Evolutionary conservation across 1,140 invertebrate species (phyloP).

Genomic region (Trypoxylus dichotomus): DNA sequence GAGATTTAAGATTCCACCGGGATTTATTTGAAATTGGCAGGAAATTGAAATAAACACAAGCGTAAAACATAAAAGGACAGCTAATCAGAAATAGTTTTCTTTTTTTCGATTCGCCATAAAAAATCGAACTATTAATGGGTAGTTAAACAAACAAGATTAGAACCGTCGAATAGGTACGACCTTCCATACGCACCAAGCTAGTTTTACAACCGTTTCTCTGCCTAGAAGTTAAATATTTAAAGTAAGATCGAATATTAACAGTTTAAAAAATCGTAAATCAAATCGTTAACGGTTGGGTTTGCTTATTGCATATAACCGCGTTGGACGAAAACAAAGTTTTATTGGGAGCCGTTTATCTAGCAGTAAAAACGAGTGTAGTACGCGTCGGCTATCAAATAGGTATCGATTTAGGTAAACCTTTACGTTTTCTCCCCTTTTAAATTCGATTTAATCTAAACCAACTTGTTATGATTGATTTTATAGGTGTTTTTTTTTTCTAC

Average conservation of each 20-base stretch:
- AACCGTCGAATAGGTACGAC: background rate
- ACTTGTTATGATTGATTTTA: background rate
- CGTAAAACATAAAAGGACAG: background rate
- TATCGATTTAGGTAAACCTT: background rate
- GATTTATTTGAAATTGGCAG: background rate
- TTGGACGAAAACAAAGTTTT: background rate
- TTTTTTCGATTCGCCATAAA: background rate
- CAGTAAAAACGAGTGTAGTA: background rate
- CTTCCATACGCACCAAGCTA: background rate
- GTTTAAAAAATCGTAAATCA: background rate
- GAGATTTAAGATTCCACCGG: background rate
- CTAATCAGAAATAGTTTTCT: background rate
- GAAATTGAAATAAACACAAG: background rate
- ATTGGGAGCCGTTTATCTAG: background rate
- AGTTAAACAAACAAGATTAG: background rate
- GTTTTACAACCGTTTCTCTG: background rate
- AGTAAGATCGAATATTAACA: background rate
- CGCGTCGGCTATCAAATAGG: background rate
- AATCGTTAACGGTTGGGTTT: background rate
- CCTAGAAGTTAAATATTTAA: background rate
- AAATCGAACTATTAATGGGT: background rate
- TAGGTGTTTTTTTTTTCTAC: background rate
- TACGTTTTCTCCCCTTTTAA: background rate
- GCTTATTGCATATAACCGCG: background rate
- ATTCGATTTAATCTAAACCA: background rate